These are phyloP conservation scores for Dendrocincla tyrannina DNA, from an alignment of 2,797 vertebrate genomes.

Conservation along the genomic window DNA sequence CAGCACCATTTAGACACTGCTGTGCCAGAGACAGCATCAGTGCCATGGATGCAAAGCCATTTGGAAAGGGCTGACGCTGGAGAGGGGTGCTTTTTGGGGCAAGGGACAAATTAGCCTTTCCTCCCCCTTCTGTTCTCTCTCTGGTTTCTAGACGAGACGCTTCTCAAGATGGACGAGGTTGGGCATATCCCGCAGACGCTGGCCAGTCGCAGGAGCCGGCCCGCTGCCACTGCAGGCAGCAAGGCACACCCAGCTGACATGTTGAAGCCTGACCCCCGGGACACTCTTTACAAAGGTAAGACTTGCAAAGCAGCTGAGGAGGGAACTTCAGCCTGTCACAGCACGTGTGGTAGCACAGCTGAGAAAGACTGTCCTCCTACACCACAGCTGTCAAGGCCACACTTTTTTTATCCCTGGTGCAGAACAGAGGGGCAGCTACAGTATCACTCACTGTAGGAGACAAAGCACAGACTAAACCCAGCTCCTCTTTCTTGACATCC, in stretches of 20 bases:
- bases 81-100: background rate
- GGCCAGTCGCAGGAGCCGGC: conserved; percentile 75
- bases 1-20: background rate
- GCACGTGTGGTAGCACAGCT: background rate
- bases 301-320: background rate
- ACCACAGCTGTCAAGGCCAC: rapidly evolving
- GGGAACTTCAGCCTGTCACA: background rate
- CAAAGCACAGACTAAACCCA: background rate
- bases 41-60: background rate
- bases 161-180: conserved; percentile 82
- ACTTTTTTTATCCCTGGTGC: background rate
- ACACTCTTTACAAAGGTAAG: conserved; percentile 84
- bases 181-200: conserved; percentile 87
- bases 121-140: background rate
- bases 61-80: background rate
- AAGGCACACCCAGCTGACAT: conserved; percentile 80
- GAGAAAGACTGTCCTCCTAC: background rate
- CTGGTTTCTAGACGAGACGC: conserved; percentile 83
- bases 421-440: background rate
- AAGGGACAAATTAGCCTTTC: background rate
- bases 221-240: background rate
- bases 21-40: background rate
- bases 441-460: background rate
- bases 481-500: background rate
- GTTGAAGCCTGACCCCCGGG: conserved; percentile 86